Percentiles rank a stretch among this genome's conserved stretches.
Evolutionary conservation across 2,113 vertebrate genomes (phyloP).

Genomic region (Phasianus colchicus): DNA sequence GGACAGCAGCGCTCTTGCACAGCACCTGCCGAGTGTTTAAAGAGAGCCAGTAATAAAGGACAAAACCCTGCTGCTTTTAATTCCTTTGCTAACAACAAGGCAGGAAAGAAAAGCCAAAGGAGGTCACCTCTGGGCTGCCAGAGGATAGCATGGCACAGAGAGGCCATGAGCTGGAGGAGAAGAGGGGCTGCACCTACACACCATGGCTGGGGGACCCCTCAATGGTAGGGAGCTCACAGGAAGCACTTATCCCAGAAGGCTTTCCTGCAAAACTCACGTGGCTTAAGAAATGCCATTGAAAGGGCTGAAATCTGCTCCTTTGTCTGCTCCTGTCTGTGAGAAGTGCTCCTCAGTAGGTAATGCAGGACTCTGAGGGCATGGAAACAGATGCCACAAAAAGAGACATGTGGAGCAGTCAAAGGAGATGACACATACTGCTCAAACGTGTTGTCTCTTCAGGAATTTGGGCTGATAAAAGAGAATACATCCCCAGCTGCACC

Average conservation of each 20-base stretch:
- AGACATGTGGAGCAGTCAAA: not conserved
- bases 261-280: not conserved
- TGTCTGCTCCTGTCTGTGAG: not conserved
- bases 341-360: not conserved
- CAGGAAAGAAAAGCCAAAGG: not conserved
- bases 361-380: not conserved
- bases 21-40: not conserved
- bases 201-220: rapidly evolving
- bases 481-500: not conserved
- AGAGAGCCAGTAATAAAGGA: not conserved
- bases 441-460: not conserved
- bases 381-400: not conserved
- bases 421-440: not conserved
- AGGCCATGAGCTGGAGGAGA: not conserved
- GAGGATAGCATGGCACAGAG: not conserved
- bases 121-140: not conserved
- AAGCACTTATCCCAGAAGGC: not conserved
- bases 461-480: not conserved
- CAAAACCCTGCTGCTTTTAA: not conserved
- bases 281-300: not conserved
- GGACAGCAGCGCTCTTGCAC: not conserved
- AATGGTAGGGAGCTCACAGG: not conserved
- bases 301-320: not conserved
- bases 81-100: not conserved
- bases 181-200: rapidly evolving